Base-by-base conservation (phyloP, 2,888 invertebrate species). In the Plebejus anna region DNA sequence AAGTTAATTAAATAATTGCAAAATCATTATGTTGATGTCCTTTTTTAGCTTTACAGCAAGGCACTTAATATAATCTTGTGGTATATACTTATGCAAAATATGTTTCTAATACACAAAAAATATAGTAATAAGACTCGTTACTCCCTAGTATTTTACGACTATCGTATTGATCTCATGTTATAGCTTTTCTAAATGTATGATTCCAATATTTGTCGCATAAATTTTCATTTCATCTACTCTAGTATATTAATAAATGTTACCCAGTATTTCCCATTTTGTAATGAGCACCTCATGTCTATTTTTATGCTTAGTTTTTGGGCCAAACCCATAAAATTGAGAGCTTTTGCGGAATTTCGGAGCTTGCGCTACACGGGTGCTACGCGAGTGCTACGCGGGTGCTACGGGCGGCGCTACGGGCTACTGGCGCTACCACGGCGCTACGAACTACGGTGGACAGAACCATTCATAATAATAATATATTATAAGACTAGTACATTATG, bases 371-470 rank as follows among this genome's bases (percentile, higher is more conserved):
- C 36, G 36, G 13, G 16, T 38, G 70, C 70, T 70, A 70, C 70
- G 38, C 36, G 70, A n/a, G 6, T 38, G 38, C 70, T 70, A 70
- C 70, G 70, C 38, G 42, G 3, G n/a, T 42, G 71, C 55, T 73
- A 73, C 73, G 73, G 47, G 47, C 11, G 47, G 28, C 55, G 51
- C 51, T 47, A 47, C 51, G 51, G 42, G 36, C 73, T 73, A 55
- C 73, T 47, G 32, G 47, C 73, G 55, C 73, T 32, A 32, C 32
- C 22, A 22, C 22, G 22, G 32, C 1, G 32, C 32, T 73, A 73
- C 73, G 73, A 16, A 36, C 73, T 28, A 73, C 73, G 73, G 16
- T 66, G 32, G 66, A 36, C 32, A 16, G 66, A 32, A 66, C 32
- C 32, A 66, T 66, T 36, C 32, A 66, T 66, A 66, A 66, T 72